phyloP scores from a whole-genome alignment of 2,888 invertebrate species.

The Macaria notata region DNA sequence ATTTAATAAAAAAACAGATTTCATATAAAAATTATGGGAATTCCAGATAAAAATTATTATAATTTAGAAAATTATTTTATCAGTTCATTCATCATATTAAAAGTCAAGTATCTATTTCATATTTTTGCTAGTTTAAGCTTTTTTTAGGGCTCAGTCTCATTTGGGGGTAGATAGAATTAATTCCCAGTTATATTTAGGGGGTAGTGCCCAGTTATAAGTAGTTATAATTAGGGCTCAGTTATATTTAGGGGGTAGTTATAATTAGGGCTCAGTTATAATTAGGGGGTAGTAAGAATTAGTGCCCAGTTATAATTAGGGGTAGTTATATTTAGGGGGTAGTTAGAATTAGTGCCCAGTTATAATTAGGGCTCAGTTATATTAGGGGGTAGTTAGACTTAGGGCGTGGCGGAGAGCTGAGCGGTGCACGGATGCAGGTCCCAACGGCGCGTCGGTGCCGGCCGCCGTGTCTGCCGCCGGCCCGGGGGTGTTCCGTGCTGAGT shows the following conservation, averaged over 20 bases:
- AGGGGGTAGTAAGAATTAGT: background rate
- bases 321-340: constrained; percentile 9
- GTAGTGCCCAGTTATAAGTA: constrained; percentile 3
- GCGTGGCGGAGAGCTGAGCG: constrained; percentile 73
- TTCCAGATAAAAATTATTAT: too few relatives aligned
- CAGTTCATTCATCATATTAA: too few relatives aligned
- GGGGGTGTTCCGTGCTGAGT: constrained; percentile 93
- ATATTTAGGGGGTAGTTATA: background rate
- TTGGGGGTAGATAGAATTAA: too few relatives aligned
- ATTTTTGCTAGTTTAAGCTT: too few relatives aligned
- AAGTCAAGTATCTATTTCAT: too few relatives aligned
- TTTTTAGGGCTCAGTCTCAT: too few relatives aligned
- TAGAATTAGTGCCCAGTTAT: constrained; percentile 8
- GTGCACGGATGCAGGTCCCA: constrained; percentile 87
- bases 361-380: background rate
- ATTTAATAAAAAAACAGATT: too few relatives aligned
- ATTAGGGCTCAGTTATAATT: constrained; percentile 1
- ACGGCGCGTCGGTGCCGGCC: constrained; percentile 94
- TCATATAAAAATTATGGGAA: too few relatives aligned
- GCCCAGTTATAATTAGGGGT: constrained; percentile 2
- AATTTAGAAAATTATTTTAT: too few relatives aligned
- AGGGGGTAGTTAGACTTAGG: constrained; percentile 17
- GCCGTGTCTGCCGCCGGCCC: constrained; percentile 93
- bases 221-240: too few relatives aligned
- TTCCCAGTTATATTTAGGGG: too few relatives aligned